Conservation (phyloP, 2,797 vertebrate genomes). For the Erethizon dorsatum region DNA sequence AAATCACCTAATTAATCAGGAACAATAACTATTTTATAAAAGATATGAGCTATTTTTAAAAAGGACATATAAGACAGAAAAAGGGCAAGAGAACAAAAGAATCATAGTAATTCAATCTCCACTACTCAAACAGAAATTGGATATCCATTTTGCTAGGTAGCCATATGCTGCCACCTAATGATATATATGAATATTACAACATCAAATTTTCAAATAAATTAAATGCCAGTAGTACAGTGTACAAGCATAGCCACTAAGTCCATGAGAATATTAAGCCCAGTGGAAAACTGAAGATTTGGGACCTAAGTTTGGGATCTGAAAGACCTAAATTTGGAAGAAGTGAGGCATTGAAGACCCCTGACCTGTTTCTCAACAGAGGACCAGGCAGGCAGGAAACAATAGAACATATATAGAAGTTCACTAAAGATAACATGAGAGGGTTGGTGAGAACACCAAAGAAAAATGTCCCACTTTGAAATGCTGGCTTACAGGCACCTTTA, state of each 20-base stretch:
- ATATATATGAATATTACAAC: slow-evolving; percentile 55
- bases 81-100: slow-evolving; percentile 30
- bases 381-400: background rate
- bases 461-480: slow-evolving; percentile 38
- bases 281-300: slow-evolving; percentile 18
- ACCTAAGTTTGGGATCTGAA: slow-evolving; percentile 12
- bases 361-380: background rate
- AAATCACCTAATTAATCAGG: slow-evolving; percentile 40
- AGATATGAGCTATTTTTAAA: background rate
- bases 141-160: background rate
- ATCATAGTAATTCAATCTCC: background rate
- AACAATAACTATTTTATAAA: slow-evolving; percentile 37
- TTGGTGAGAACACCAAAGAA: background rate
- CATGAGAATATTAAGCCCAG: slow-evolving; percentile 24
- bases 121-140: background rate
- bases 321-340: slow-evolving; percentile 9
- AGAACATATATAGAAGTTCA: background rate
- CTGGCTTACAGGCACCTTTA: background rate
- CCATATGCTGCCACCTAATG: slow-evolving; percentile 85
- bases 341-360: background rate
- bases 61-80: slow-evolving; percentile 1
- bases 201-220: slow-evolving; percentile 56
- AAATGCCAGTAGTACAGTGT: background rate
- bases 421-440: background rate
- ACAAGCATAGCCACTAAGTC: background rate